Percentiles rank a stretch among this genome's conserved stretches.
Conservation (phyloP, 2,888 invertebrate genomes). For the Tipula unca region DNA sequence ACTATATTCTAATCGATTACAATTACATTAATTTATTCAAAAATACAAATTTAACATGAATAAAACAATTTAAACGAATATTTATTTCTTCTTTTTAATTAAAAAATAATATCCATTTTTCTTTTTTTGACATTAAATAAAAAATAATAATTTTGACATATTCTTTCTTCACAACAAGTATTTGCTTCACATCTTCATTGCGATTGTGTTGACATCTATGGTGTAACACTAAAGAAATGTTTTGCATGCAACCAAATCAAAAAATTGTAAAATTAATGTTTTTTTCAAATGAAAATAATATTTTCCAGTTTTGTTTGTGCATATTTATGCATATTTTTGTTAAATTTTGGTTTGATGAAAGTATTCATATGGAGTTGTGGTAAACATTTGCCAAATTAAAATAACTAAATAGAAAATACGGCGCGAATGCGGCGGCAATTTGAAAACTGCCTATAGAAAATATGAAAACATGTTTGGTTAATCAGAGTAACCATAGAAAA, state of each 20-base stretch:
- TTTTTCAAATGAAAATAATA: too few relatives aligned
- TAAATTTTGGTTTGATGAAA: too few relatives aligned
- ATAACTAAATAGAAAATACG: too few relatives aligned
- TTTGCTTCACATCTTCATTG: neutral
- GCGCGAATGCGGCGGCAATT: too few relatives aligned
- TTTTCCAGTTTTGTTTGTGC: too few relatives aligned
- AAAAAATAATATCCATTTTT: conserved; percentile 16
- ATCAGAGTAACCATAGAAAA: too few relatives aligned
- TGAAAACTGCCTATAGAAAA: too few relatives aligned
- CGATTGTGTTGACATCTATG: neutral
- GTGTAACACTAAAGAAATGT: neutral
- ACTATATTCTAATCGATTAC: neutral
- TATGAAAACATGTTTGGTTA: too few relatives aligned
- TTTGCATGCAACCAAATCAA: neutral
- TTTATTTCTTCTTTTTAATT: neutral
- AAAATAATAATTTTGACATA: conserved; percentile 15
- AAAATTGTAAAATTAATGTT: neutral
- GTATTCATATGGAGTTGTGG: too few relatives aligned
- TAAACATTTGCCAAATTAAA: too few relatives aligned
- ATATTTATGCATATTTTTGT: too few relatives aligned
- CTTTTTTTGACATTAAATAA: conserved; percentile 19
- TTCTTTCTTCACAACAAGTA: conserved; percentile 19
- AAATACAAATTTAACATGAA: neutral
- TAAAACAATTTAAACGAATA: neutral
- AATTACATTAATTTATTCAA: neutral